Conservation (phyloP, 2,797 vertebrate species). For the Morelia viridis region DNA sequence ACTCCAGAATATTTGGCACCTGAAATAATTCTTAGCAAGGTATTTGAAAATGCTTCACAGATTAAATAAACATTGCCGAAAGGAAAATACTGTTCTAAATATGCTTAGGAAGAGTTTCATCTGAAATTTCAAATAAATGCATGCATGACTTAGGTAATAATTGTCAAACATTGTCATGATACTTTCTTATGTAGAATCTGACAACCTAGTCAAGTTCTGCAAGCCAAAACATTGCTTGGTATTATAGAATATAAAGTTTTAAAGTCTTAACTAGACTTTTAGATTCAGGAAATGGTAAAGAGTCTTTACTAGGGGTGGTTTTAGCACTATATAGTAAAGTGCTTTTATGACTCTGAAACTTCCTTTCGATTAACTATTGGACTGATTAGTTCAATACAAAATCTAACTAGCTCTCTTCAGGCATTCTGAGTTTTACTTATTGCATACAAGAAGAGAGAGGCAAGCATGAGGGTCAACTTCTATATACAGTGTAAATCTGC, state of each 20-base stretch:
- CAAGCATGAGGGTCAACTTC: background rate
- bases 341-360: background rate
- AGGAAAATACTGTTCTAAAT: background rate
- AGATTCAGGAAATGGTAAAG: background rate
- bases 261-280: background rate
- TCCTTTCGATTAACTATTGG: too few relatives aligned
- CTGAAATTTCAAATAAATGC: background rate
- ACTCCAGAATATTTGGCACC: conserved; percentile 99
- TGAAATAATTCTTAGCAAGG: conserved; percentile 99
- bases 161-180: background rate
- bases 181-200: background rate
- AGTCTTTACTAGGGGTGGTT: background rate
- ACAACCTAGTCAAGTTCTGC: background rate
- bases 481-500: background rate
- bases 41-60: conserved; percentile 52
- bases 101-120: background rate
- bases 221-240: background rate
- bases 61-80: background rate
- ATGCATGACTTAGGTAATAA: background rate
- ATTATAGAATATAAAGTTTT: background rate
- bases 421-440: too few relatives aligned
- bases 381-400: too few relatives aligned
- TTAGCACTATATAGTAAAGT: background rate
- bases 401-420: too few relatives aligned
- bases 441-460: too few relatives aligned